Conservation (phyloP, 2,113 vertebrate species). For the Onychostruthus taczanowskii region DNA sequence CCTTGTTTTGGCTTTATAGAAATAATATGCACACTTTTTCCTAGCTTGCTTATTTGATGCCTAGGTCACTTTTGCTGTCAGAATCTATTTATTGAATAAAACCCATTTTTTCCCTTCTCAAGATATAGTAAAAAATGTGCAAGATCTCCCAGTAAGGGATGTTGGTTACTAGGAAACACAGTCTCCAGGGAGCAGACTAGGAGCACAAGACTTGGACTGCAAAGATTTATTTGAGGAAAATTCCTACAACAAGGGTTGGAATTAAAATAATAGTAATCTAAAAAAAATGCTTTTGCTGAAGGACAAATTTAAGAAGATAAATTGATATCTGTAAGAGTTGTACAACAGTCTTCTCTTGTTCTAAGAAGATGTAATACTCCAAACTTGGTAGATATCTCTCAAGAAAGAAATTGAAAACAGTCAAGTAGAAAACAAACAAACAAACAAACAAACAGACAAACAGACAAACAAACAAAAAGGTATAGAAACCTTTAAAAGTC, state of each 20-base stretch:
- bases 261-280: constrained; percentile 16
- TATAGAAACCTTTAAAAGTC: neutral
- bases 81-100: constrained; percentile 53
- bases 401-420: neutral
- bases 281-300: neutral
- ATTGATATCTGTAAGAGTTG: neutral
- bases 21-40: neutral
- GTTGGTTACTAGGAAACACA: constrained; percentile 46
- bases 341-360: neutral
- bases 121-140: constrained; percentile 34
- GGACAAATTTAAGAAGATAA: neutral
- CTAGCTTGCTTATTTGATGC: neutral
- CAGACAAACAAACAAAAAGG: neutral
- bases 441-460: neutral
- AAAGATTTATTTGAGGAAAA: constrained; percentile 20
- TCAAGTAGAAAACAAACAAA: neutral
- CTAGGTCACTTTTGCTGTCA: constrained; percentile 54
- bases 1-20: neutral
- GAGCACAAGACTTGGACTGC: constrained; percentile 1
- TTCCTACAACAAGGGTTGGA: neutral
- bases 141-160: neutral
- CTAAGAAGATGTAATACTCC: neutral
- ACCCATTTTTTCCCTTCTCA: neutral
- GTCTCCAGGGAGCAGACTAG: constrained; percentile 1
- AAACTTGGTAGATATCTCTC: neutral